Evolutionary conservation across 2,113 vertebrate genomes (phyloP), one percentile per base, ranked within the genome.

Genomic region (Climacteris rufus): DNA sequence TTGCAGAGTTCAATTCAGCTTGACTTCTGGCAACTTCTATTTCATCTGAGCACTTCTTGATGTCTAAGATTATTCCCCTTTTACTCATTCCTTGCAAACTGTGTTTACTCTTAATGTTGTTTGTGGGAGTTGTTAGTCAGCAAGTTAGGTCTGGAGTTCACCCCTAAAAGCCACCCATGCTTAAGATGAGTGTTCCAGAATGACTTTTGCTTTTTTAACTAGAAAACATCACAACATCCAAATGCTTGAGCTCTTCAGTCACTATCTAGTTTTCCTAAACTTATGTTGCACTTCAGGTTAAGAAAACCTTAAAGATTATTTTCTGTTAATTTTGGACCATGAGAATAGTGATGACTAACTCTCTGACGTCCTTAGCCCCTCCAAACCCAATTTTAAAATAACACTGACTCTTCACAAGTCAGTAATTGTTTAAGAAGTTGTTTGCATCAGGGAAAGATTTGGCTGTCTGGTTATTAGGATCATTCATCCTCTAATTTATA

Each of bases 301-400:
- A 93, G 66, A 87, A 93, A 96, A 97, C 45, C 49, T 68, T 56
- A 31, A 60, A 89, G 75, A 40, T 17, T 85, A 28, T 8, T 85
- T 91, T 92, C 72, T 83, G 57, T 94, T 94, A 60, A 87, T 49
- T 94, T 95, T 96, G 85, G 78, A 91, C 53, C 40, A 18, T 40
- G 68, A 91, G 60, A 90, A 87, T 47, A 87, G 53, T 9, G n/a
- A 92, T 88, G 85, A 88, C 37, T 78, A 87, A 80, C 40, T 85
- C 64, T 95, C 84, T 85, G 90, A 91, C 15, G 10, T 91, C 57
- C 14, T 1, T 39, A 74, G 65, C 31, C 31, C 13, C 37, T 87
- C 82, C 53, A 94, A 94, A 93, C 10, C 15, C 37, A 68, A 65
- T 76, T 91, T 93, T 60, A 93, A 94, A 94, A 52, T 40, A 96